These are phyloP conservation scores for Oopsacas minuta DNA, from an alignment of 37 sponge, comb jelly and placozoan genomes.

Conservation along the genomic window DNA sequence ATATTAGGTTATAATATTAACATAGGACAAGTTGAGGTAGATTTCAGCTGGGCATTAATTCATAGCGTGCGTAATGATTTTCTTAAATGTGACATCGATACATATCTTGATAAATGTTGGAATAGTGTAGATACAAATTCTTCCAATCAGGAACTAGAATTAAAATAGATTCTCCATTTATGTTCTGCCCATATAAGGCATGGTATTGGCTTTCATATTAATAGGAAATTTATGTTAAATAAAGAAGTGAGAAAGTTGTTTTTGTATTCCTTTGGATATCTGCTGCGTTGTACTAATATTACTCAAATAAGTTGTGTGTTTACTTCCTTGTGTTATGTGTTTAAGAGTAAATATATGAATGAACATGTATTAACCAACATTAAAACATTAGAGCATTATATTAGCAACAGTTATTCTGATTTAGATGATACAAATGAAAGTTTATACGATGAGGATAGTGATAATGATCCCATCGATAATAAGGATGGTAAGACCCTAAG, in stretches of 20 bases:
- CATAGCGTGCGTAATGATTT: background rate
- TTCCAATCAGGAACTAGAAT: background rate
- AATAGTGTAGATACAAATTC: background rate
- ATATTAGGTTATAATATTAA: background rate
- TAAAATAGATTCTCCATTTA: background rate
- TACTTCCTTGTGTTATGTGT: background rate
- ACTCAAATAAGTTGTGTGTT: background rate
- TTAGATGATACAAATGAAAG: background rate
- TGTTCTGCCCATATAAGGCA: conserved; percentile 1
- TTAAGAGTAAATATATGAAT: background rate
- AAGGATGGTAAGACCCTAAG: background rate
- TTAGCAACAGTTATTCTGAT: background rate
- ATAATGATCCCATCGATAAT: background rate
- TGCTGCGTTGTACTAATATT: background rate
- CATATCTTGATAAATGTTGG: conserved; percentile 5
- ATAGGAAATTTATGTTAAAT: background rate
- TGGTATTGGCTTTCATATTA: background rate
- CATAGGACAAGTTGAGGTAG: background rate
- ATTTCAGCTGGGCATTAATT: background rate
- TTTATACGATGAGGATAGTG: background rate
- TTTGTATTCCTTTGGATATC: background rate
- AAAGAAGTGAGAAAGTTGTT: background rate
- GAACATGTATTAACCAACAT: too few relatives aligned
- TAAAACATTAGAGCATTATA: background rate
- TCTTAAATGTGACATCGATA: background rate